Percentiles rank a stretch among this genome's conserved stretches.
Evolutionary conservation across 2,888 invertebrate species (phyloP).

Genomic region (Abrostola tripartita): DNA sequence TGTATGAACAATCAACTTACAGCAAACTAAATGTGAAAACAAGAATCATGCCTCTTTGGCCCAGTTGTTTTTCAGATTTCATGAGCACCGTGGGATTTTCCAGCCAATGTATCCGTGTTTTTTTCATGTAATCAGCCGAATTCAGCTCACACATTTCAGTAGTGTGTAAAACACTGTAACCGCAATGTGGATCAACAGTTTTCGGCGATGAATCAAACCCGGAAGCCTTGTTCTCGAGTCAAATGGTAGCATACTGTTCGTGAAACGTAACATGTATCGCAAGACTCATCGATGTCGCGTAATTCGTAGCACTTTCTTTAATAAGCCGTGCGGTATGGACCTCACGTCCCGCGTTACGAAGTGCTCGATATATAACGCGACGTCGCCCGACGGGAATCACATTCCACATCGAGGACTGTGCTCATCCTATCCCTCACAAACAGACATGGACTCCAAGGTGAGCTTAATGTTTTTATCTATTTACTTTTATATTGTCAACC

Average conservation of each 20-base stretch:
- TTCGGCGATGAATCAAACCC: slow-evolving; percentile 41
- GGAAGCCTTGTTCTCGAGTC: slow-evolving; percentile 47
- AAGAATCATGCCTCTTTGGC: no score
- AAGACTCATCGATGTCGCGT: slow-evolving; percentile 70
- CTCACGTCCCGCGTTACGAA: slow-evolving; percentile 84
- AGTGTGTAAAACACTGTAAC: not conserved
- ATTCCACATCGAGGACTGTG: slow-evolving; percentile 80
- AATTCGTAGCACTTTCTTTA: slow-evolving; percentile 83
- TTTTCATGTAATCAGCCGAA: no score
- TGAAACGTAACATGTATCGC: slow-evolving; percentile 73
- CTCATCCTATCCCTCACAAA: slow-evolving; percentile 74
- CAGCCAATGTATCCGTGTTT: no score
- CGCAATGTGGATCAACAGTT: slow-evolving; percentile 2
- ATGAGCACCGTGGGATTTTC: no score
- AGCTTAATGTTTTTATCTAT: slow-evolving; percentile 47
- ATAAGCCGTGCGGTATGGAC: slow-evolving; percentile 78
- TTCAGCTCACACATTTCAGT: no score
- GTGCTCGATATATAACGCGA: slow-evolving; percentile 81
- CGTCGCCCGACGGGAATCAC: slow-evolving; percentile 67
- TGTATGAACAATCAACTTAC: no score
- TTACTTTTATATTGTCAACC: no score
- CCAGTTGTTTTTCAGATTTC: no score
- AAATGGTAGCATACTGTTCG: slow-evolving; percentile 60
- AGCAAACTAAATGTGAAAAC: no score
- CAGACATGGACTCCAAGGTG: slow-evolving; percentile 87